Evolutionary conservation across 1,140 invertebrate genomes (phyloP), one percentile per base, ranked within the genome.

Genomic region (Anthonomus grandis): DNA sequence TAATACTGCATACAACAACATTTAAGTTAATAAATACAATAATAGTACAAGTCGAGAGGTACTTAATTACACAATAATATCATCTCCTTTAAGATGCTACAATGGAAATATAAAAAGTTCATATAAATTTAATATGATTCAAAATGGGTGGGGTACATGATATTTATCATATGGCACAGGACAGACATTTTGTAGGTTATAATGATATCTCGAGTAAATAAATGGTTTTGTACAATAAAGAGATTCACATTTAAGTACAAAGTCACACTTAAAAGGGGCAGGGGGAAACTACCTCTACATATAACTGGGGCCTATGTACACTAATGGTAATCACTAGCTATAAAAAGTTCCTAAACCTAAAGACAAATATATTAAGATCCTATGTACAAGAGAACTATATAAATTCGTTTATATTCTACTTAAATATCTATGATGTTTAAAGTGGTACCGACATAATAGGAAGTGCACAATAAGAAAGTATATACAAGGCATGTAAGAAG

Each of bases 291-390:
- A n/a, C n/a, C n/a, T n/a, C n/a, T n/a, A n/a, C n/a, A n/a, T n/a
- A n/a, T n/a, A n/a, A n/a, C n/a, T n/a, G n/a, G n/a, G n/a, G n/a
- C n/a, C n/a, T n/a, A 50, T 34, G 36, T 53, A 41, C 39, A 53
- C 21, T 24, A 39, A 17, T 13, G 34, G 5, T 42, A 24, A 38
- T 18, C n/a, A 44, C 37, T 36, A 48, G 17, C 17, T 48, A 34
- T 22, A 23, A 8, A 22, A 46, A 17, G 9, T 13, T 12, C 19
- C 48, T 39, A 39, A 53, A 56, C 15, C 46, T 42, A 36, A 10
- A 53, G 50, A 17, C 39, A 44, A 60, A 60, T 63, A 63, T 63
- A 60, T 60, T 60, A 63, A 64, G 62, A 64, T 57, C 46, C 52
- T 64, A 64, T 64, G 39, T 64, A 64, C 59, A 53, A 25, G 22